Conservation (phyloP, 1,140 invertebrate genomes). For the Caenorhabditis inopinata region DNA sequence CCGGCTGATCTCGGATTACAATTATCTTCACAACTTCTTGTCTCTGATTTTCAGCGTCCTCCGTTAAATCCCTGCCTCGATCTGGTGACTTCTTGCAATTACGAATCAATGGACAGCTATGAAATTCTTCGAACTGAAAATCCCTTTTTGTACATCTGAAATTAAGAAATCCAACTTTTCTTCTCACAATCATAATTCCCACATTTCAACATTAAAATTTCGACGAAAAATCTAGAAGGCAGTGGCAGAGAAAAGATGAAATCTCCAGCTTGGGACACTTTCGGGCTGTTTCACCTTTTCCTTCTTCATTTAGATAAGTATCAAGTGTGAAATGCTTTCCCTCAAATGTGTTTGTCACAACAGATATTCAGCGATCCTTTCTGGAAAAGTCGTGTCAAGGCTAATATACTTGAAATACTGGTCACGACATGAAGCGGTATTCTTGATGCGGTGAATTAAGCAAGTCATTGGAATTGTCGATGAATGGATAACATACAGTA, state of each 20-base stretch:
- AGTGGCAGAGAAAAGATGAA: neutral
- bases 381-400: neutral
- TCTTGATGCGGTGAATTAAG: neutral
- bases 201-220: neutral
- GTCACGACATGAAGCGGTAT: neutral
- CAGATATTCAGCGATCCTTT: neutral
- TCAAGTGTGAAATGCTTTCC: neutral
- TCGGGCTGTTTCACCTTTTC: constrained; percentile 10
- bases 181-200: neutral
- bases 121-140: constrained; percentile 2
- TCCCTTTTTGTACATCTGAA: neutral
- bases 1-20: too few species aligned
- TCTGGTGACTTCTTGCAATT: neutral
- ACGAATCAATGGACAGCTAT: constrained; percentile 11
- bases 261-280: neutral
- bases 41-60: neutral
- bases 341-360: neutral
- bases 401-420: neutral
- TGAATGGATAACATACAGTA: too few species aligned
- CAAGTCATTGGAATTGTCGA: too few species aligned
- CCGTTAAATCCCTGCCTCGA: neutral
- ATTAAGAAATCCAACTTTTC: neutral
- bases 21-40: too few species aligned
- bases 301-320: neutral
- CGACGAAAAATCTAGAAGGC: neutral